A percentile compares a stretch with the other conserved stretches of the same genome.
Evolutionary conservation across 1,140 invertebrate species (phyloP).

Genomic region (Mamestra configurata): DNA sequence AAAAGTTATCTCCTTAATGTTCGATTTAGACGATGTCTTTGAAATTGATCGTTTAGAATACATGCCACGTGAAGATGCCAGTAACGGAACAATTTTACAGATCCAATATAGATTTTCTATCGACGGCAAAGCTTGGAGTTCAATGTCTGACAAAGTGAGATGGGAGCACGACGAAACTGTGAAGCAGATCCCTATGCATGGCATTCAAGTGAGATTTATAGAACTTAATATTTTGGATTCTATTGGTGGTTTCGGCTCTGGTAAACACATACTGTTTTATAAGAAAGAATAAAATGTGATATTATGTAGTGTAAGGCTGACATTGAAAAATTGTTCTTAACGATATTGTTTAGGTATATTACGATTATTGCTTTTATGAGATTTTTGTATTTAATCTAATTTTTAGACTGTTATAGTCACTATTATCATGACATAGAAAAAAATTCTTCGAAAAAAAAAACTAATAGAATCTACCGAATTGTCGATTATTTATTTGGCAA

Average conservation of each 20-base stretch:
- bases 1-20: constrained; percentile 63
- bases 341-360: background rate
- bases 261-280: constrained; percentile 68
- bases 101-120: constrained; percentile 69
- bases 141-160: constrained; percentile 58
- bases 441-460: too few species aligned
- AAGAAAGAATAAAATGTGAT: constrained; percentile 55
- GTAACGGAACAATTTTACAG: constrained; percentile 73
- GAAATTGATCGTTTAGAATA: constrained; percentile 73
- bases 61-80: constrained; percentile 69
- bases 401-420: background rate
- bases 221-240: constrained; percentile 66
- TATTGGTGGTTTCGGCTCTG: constrained; percentile 73
- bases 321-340: background rate
- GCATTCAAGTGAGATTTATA: constrained; percentile 68
- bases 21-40: constrained; percentile 71
- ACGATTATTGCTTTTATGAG: background rate
- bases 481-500: background rate
- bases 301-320: background rate
- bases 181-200: constrained; percentile 68
- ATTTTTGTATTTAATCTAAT: background rate
- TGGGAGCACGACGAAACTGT: constrained; percentile 63
- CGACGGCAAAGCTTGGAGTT: constrained; percentile 66
- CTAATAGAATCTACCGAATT: background rate
- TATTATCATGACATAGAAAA: too few species aligned